Percentiles rank a stretch among this genome's conserved stretches.
Evolutionary conservation across 1,140 invertebrate genomes (phyloP).

Genomic region (Popillia japonica): DNA sequence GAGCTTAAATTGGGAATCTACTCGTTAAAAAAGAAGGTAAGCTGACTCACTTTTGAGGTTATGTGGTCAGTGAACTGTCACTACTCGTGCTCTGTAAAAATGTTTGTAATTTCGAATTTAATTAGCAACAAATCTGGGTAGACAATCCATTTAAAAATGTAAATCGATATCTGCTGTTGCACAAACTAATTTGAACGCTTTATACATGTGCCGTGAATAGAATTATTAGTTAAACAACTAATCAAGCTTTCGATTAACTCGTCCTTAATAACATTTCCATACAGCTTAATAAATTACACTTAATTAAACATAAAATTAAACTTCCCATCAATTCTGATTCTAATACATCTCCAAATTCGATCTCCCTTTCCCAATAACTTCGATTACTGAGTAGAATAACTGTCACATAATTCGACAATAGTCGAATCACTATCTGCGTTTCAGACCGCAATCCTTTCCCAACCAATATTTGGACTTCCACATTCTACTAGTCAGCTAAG

Average conservation of each 20-base stretch:
- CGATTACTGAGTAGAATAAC: neutral
- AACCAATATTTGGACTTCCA: constrained; percentile 8
- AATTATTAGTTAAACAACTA: neutral
- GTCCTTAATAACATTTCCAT: neutral
- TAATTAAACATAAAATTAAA: neutral
- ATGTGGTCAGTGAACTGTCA: too few species aligned
- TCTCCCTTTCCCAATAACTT: neutral
- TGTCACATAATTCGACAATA: neutral
- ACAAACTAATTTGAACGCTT: too few species aligned
- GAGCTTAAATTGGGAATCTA: too few species aligned
- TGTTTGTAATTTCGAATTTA: too few species aligned
- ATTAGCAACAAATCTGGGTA: too few species aligned
- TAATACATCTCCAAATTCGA: neutral
- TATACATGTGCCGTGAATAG: too few species aligned
- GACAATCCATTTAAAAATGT: too few species aligned
- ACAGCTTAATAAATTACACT: too few species aligned
- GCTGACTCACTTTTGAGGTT: too few species aligned
- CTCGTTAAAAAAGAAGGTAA: too few species aligned
- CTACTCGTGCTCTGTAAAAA: too few species aligned
- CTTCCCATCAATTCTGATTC: neutral
- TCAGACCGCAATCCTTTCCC: neutral
- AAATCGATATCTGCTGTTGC: too few species aligned
- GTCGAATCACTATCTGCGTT: neutral
- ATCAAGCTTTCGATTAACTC: neutral
- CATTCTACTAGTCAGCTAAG: neutral